Base-by-base conservation (phyloP, 2,797 vertebrate species). In the Pachyuromys duprasi region DNA sequence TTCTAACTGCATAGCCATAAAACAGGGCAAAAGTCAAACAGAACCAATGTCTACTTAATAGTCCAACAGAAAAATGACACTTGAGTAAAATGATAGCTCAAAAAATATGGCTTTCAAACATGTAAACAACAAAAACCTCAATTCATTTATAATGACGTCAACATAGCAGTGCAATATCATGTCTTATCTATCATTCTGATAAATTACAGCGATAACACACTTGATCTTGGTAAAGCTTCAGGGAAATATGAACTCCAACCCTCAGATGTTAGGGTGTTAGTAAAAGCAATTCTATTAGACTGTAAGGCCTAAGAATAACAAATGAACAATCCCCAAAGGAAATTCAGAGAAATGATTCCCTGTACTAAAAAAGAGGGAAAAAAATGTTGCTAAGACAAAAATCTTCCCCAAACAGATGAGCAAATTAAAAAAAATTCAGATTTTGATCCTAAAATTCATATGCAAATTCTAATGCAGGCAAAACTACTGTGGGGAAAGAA, bases 61-160 rank as follows among this genome's bases (percentile, higher is more conserved):
- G 62, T 26, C 22, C 8, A 69, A 57, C 0, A 86, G 13, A 95
- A 92, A 96, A 90, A 86, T 7, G 49, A 31, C 28, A 86, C 15
- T 31, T 91, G 18, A 57, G 60, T 76, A 76, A 75, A 49, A 49
- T 49, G 49, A 49, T 49, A 49, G 49, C 49, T 49, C 49, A 49
- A 78, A 88, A 96, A 78, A n/a, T 17, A 88, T 8, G 11, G 60
- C 57, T 95, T 90, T 90, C 57, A 93, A 86, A 94, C 1, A 36
- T 28, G 90, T 3, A 81, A 55, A 88, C 12, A 88, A 63, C 17
- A 90, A 65, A 95, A 93, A 91, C 26, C 57, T 91, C 42, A 88
- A 87, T 28, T 20, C 13, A 86, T 63, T 90, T 69, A 20, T 17
- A 92, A 78, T 2, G 55, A 92, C 3, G 17, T n/a, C 83, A 87